phyloP scores from a whole-genome alignment of 2,797 vertebrate genomes.

The Melanotaenia trifasciata region DNA sequence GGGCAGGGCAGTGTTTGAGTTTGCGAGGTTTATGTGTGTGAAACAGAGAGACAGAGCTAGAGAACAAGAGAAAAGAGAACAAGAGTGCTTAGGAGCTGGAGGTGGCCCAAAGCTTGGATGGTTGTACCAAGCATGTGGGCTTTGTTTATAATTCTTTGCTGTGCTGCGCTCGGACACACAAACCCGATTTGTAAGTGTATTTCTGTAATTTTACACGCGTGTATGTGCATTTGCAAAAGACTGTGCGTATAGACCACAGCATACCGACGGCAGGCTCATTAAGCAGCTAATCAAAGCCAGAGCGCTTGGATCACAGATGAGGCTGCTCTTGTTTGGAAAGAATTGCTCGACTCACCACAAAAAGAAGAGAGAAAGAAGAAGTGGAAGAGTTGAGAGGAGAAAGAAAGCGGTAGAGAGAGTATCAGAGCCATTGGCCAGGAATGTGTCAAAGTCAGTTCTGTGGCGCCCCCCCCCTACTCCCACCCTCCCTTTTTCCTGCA shows the following conservation, averaged over 20 bases:
- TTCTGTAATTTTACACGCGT: conserved; percentile 32
- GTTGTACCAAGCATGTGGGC: conserved; percentile 75
- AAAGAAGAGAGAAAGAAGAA: conserved; percentile 71
- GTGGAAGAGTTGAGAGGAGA: conserved; percentile 71
- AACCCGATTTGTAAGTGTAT: conserved; percentile 40
- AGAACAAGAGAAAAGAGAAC: conserved; percentile 31
- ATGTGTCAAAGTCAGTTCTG: conserved; percentile 84
- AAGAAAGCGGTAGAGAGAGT: conserved; percentile 69
- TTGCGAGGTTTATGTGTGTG: conserved; percentile 59
- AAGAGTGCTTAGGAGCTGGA: conserved; percentile 60
- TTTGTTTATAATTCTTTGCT: conserved; percentile 78
- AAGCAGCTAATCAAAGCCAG: conserved; percentile 86
- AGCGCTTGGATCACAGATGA: conserved; percentile 82
- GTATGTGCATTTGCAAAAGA: conserved; percentile 25
- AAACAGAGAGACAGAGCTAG: conserved; percentile 50
- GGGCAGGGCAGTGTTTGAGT: conserved; percentile 46
- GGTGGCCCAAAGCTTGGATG: conserved; percentile 60
- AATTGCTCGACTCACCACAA: conserved; percentile 82
- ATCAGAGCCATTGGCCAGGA: conserved; percentile 80
- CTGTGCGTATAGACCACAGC: conserved; percentile 72
- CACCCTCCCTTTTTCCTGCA: conserved; percentile 41
- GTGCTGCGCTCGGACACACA: conserved; percentile 63
- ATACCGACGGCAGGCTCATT: conserved; percentile 85
- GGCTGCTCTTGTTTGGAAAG: conserved; percentile 85
- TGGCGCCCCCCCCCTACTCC: conserved; percentile 65